Evolutionary conservation across 2,797 vertebrate species (phyloP).

Genomic region (Sebastes oblongus): DNA sequence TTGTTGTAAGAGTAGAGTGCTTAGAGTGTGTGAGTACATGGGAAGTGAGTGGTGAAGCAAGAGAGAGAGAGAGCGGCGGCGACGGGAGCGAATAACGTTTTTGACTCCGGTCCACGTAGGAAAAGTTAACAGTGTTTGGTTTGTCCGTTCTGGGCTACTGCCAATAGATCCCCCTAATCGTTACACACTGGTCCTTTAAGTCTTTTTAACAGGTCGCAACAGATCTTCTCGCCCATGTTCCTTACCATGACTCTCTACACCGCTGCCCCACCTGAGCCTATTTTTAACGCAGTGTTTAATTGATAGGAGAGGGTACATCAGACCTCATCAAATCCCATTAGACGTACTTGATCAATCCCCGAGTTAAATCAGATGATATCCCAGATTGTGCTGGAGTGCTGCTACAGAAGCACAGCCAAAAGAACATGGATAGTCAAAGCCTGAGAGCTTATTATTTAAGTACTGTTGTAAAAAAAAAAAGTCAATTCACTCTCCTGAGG

Average conservation of each 20-base stretch:
- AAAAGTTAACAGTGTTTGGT: too few species aligned
- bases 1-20: too few species aligned
- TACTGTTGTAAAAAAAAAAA: conserved; percentile 60
- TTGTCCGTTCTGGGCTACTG: too few species aligned
- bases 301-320: conserved; percentile 40
- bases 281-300: conserved; percentile 42
- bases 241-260: neutral
- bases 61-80: too few species aligned
- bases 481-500: conserved; percentile 61
- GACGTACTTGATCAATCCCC: conserved; percentile 56
- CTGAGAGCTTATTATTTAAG: conserved; percentile 69
- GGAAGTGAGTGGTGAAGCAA: too few species aligned
- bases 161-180: too few species aligned
- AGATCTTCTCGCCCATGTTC: neutral
- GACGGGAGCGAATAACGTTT: too few species aligned
- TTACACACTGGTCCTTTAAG: neutral
- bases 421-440: conserved; percentile 54
- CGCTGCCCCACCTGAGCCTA: neutral
- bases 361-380: conserved; percentile 58
- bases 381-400: conserved; percentile 48
- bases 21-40: too few species aligned
- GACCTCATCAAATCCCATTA: conserved; percentile 65
- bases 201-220: neutral
- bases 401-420: conserved; percentile 50
- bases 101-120: too few species aligned